phyloP scores from a whole-genome alignment of 2,113 vertebrate genomes.

The Podarcis cretensis region DNA sequence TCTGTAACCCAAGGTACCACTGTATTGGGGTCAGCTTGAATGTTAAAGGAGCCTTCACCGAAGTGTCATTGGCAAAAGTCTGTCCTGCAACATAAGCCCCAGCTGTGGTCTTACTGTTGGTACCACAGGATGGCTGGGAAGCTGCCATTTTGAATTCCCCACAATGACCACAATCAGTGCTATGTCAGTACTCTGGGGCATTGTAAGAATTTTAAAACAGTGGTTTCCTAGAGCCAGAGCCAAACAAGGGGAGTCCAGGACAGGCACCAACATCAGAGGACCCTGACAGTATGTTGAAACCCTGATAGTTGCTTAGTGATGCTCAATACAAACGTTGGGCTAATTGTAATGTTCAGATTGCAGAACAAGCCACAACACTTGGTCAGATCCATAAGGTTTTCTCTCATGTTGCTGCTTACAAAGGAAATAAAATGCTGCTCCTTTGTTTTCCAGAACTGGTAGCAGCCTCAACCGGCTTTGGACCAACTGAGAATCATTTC shows the following conservation, averaged over 20 bases:
- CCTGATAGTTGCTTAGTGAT: no score
- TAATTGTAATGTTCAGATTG: no score
- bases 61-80: neutral
- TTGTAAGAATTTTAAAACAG: neutral
- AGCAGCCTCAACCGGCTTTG: neutral
- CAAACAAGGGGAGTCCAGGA: neutral
- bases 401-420: neutral
- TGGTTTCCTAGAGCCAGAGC: neutral
- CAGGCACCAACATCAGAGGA: neutral
- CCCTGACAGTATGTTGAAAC: neutral
- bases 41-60: neutral
- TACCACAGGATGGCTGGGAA: neutral
- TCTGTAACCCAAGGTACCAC: no score
- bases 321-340: neutral
- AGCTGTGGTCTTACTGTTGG: neutral
- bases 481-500: neutral
- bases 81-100: neutral
- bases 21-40: neutral
- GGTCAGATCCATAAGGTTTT: neutral
- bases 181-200: neutral
- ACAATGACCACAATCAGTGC: neutral
- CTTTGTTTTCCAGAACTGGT: neutral
- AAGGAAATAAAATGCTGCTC: neutral
- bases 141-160: neutral
- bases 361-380: neutral